Base-by-base conservation (phyloP, 1,140 invertebrate genomes). In the Geopemphigus sp. region DNA sequence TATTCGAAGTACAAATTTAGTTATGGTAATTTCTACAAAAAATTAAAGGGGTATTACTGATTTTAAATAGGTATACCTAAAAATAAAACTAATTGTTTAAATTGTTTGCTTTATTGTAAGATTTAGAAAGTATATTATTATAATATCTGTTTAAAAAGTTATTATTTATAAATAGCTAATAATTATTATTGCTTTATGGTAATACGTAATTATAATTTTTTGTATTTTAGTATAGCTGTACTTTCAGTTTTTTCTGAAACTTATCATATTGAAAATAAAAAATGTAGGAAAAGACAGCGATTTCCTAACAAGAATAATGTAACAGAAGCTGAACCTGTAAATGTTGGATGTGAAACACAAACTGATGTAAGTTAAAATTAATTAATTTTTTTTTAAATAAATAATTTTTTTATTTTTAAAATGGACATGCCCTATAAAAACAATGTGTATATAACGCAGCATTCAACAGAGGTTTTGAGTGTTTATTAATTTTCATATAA, bases 211-310 rank as follows among this genome's bases (percentile, higher is more conserved):
- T 59, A 56, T 56, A 19, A 47, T 80, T 63, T 76, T 61, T 63
- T 82, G 83, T 45, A 32, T 70, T 66, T 39, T 73, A 87, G 90
- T 85, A 88, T 92, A 83, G 87, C 89, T 5, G 90, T 90, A 3
- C 82, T 91, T 22, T 88, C 87, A 82, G 85, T 88, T 24, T 91
- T 90, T 84, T 86, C 86, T 29, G 84, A 87, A 80, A 85, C 88
- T 50, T 88, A 85, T 82, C 84, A 56, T 54, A 81, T n/a, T 83
- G 83, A 80, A 84, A 85, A 83, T 78, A 54, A 82, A 1, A 85
- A 85, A 68, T 81, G 15, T n/a, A 54, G 73, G 54, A 61, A 64
- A 68, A 81, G 68, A 57, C 56, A 50, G 22, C 61, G n/a, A 50
- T 78, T 57, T 19, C 39, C 57, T 1, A 5, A 78, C 59, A n/a